Base-by-base conservation (phyloP, 2,888 invertebrate genomes). In the Leptura quadrifasciata region DNA sequence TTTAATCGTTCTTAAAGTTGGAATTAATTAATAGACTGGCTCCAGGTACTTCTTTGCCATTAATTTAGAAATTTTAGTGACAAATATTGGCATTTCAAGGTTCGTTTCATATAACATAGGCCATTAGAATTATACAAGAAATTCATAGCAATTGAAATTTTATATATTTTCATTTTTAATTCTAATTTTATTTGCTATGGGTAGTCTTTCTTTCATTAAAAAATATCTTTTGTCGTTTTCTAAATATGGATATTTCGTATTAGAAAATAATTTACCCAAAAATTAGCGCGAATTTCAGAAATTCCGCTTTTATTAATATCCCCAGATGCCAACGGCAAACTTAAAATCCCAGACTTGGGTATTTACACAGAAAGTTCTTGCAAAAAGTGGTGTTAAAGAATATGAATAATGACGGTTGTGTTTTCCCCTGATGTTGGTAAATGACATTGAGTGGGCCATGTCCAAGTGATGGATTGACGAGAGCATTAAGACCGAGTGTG, bases 401-500 rank as follows among this genome's bases (percentile, higher is more conserved):
- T 80, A 80, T 80, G 80, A 80, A 80, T 80, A 80, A 80, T 79
- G 80, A 69, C 75, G 79, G 76, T 77, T 79, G 79, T 80, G 80
- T 79, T 82, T 77, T 79, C 79, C 80, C 83, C 76, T 76, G 85
- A 82, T 81, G 83, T 83, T 80, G 79, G 78, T 81, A 83, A 84
- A 85, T 82, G 85, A 85, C 85, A 83, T 81, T 83, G 83, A 85
- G 84, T 85, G 82, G 81, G 80, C 83, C 80, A 64, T 83, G 85
- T 85, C 85, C 84, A 76, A 75, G 82, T 85, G 85, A 86, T 85
- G 80, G 85, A 86, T 86, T 81, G 85, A 82, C 83, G 83, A 83
- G 81, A 77, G 81, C 84, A 84, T 86, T 83, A 84, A 82, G 84
- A 81, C 73, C 79, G 83, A 84, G 84, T 81, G 84, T 79, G 83